Evolutionary conservation across 1,140 invertebrate species (phyloP).

Genomic region (Hetaerina americana): DNA sequence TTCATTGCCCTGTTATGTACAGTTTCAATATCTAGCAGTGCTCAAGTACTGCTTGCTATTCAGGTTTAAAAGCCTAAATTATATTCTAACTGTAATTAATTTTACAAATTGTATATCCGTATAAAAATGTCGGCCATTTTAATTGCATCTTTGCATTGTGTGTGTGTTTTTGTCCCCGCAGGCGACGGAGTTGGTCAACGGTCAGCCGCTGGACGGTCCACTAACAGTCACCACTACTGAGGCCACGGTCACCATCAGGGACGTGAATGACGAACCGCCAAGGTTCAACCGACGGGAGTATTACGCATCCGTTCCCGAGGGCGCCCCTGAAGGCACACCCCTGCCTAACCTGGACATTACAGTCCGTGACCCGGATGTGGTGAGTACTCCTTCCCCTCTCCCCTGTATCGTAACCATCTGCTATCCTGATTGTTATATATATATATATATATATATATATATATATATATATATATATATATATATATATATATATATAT

Average conservation of each 20-base stretch:
- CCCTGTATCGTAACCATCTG: background rate
- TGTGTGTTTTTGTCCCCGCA: too few relatives aligned
- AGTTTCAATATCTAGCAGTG: too few relatives aligned
- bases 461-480: too few relatives aligned
- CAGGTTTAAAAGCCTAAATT: too few relatives aligned
- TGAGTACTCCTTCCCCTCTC: slow-evolving; percentile 32
- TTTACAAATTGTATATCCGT: too few relatives aligned
- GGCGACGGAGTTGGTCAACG: slow-evolving; percentile 64
- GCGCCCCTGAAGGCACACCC: slow-evolving; percentile 64
- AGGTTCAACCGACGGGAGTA: slow-evolving; percentile 69
- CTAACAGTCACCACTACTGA: slow-evolving; percentile 49
- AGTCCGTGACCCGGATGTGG: slow-evolving; percentile 72
- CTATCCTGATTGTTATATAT: background rate
- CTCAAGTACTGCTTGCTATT: too few relatives aligned
- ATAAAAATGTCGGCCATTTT: too few relatives aligned
- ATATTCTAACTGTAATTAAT: too few relatives aligned
- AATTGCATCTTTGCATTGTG: too few relatives aligned
- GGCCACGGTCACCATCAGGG: slow-evolving; percentile 71
- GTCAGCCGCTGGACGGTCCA: slow-evolving; percentile 47
- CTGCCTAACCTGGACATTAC: slow-evolving; percentile 72
- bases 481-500: too few relatives aligned
- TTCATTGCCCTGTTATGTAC: too few relatives aligned
- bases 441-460: background rate
- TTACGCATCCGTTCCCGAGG: slow-evolving; percentile 65
- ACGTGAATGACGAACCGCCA: slow-evolving; percentile 90